A percentile compares a stretch with the other conserved stretches of the same genome.
These are phyloP conservation scores for Myotis daubentonii DNA, from an alignment of 2,797 vertebrate species.

Conservation along the genomic window DNA sequence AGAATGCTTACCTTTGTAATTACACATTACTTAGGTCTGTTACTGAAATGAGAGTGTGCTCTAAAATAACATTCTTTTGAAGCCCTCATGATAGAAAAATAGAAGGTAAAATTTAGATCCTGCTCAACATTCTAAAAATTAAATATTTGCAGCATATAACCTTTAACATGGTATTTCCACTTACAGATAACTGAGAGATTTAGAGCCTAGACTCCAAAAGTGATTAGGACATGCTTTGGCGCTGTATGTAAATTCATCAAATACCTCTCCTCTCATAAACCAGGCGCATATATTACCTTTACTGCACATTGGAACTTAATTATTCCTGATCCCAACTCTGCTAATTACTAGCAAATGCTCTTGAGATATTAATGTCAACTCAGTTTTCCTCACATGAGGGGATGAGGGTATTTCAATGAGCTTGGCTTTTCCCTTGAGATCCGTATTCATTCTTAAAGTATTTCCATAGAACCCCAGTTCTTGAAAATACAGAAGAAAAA, in stretches of 20 bases:
- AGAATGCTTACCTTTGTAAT: background rate
- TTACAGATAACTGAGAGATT: background rate
- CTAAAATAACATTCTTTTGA: background rate
- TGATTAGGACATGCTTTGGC: background rate
- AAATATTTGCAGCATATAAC: background rate
- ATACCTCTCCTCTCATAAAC: background rate
- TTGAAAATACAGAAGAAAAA: background rate
- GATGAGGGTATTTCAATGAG: background rate
- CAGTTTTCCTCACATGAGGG: background rate
- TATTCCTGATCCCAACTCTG: background rate
- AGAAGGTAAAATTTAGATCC: background rate
- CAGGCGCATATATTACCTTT: background rate
- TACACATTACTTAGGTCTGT: background rate
- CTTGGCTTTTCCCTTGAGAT: background rate
- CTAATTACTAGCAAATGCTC: background rate
- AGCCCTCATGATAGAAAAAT: background rate
- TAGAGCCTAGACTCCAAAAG: background rate
- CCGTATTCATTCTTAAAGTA: background rate
- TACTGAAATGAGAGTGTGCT: background rate
- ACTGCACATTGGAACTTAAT: background rate
- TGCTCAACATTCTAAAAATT: slow-evolving; percentile 27
- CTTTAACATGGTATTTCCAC: background rate
- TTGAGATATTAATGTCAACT: background rate
- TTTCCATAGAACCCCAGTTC: background rate
- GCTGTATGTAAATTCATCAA: background rate